A percentile compares a stretch with the other conserved stretches of the same genome.
phyloP scores from a whole-genome alignment of 2,113 vertebrate species.

The Catharus fuscescens region DNA sequence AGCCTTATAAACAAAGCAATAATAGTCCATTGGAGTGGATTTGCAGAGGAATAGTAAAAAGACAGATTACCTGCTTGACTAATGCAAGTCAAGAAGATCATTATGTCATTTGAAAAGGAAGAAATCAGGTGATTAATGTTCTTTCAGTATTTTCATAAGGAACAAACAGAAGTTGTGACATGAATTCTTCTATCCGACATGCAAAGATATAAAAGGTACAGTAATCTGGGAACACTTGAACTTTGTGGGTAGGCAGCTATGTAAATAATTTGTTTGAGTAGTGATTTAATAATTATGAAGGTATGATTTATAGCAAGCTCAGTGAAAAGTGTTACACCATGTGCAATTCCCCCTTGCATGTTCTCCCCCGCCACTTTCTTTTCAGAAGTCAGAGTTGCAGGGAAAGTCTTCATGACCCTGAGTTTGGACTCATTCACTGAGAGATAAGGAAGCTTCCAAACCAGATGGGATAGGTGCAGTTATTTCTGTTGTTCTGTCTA shows the following conservation, averaged over 20 bases:
- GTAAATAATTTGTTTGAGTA: neutral
- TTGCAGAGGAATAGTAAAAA: constrained; percentile 1
- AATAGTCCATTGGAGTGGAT: neutral
- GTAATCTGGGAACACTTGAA: neutral
- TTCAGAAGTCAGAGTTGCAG: neutral
- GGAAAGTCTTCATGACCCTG: neutral
- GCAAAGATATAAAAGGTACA: neutral
- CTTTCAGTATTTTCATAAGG: neutral
- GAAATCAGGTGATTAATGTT: neutral
- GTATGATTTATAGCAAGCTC: neutral
- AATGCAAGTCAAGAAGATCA: neutral
- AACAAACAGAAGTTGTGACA: constrained; percentile 8
- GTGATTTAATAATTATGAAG: neutral
- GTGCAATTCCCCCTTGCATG: accelerated
- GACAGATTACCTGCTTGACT: neutral
- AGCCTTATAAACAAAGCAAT: neutral
- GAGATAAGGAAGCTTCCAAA: neutral
- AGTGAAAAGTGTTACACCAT: neutral
- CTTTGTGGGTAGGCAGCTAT: neutral
- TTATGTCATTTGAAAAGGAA: neutral
- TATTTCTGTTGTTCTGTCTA: neutral
- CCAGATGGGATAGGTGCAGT: accelerated
- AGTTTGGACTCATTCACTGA: neutral
- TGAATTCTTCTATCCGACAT: neutral
- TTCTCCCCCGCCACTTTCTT: neutral